Evolutionary conservation across 2,888 invertebrate species (phyloP).

Genomic region (Chaetoderma sp.): DNA sequence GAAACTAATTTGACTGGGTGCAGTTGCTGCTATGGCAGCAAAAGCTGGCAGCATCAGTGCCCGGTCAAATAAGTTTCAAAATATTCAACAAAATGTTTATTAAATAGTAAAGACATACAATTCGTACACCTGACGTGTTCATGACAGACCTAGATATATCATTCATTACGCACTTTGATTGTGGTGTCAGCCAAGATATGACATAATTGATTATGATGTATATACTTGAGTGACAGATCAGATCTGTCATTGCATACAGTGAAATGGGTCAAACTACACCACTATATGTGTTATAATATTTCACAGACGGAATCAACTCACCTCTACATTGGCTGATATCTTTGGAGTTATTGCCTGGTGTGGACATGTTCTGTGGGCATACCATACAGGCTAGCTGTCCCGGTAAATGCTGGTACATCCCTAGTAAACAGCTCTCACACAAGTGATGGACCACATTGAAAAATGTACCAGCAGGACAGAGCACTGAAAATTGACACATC

Average conservation of each 20-base stretch:
- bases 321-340: constrained; percentile 69
- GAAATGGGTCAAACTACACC: not conserved
- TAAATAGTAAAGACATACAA: too few relatives aligned
- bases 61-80: too few relatives aligned
- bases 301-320: constrained; percentile 36
- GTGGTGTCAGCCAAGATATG: too few relatives aligned
- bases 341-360: constrained; percentile 70
- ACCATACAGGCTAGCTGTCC: constrained; percentile 73
- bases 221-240: not conserved
- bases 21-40: too few relatives aligned
- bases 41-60: too few relatives aligned
- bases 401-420: constrained; percentile 74
- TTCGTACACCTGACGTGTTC: too few relatives aligned
- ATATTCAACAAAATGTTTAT: too few relatives aligned
- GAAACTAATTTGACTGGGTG: too few relatives aligned
- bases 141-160: too few relatives aligned
- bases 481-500: constrained; percentile 70
- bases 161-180: too few relatives aligned
- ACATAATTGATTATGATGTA: too few relatives aligned
- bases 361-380: constrained; percentile 75
- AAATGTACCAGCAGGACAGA: constrained; percentile 78
- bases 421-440: constrained; percentile 76
- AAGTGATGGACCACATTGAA: constrained; percentile 72
- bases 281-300: not conserved
- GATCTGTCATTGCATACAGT: not conserved